Percentiles rank a stretch among this genome's conserved stretches.
These are phyloP conservation scores for Amblyopsis hoosieri DNA, from an alignment of 2,797 vertebrate genomes.

Conservation along the genomic window DNA sequence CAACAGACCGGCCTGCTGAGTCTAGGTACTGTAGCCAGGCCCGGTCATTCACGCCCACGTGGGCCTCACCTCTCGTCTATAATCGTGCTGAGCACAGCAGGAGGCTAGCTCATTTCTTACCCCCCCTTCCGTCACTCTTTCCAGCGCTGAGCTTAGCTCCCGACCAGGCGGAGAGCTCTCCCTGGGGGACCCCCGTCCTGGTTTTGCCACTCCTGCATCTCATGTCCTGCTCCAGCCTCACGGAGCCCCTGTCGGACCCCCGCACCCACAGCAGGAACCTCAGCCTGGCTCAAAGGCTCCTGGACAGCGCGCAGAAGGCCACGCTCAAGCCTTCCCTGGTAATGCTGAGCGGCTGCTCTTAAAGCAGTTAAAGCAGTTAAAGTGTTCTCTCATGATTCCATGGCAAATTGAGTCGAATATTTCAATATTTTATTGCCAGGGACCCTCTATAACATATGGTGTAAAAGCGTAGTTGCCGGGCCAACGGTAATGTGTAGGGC, in stretches of 20 bases:
- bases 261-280: constrained; percentile 75
- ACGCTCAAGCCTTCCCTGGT: constrained; percentile 50
- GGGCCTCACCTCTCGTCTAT: too few species aligned
- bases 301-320: constrained; percentile 75
- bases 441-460: too few species aligned
- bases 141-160: constrained; percentile 69
- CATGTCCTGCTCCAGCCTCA: constrained; percentile 79
- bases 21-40: constrained; percentile 79
- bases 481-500: too few species aligned
- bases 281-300: constrained; percentile 77
- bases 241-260: constrained; percentile 76
- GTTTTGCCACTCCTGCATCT: constrained; percentile 90
- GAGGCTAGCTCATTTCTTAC: too few species aligned
- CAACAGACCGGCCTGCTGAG: constrained; percentile 86
- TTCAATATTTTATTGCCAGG: too few species aligned
- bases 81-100: too few species aligned
- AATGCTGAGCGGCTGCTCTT: not conserved
- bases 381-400: too few species aligned
- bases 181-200: constrained; percentile 74
- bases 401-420: too few species aligned
- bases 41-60: not conserved
- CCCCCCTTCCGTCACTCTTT: too few species aligned
- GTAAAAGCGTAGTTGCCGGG: too few species aligned
- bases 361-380: too few species aligned
- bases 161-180: constrained; percentile 57